Conservation (phyloP, 2,888 invertebrate species). For the Apocheima hispidaria region DNA sequence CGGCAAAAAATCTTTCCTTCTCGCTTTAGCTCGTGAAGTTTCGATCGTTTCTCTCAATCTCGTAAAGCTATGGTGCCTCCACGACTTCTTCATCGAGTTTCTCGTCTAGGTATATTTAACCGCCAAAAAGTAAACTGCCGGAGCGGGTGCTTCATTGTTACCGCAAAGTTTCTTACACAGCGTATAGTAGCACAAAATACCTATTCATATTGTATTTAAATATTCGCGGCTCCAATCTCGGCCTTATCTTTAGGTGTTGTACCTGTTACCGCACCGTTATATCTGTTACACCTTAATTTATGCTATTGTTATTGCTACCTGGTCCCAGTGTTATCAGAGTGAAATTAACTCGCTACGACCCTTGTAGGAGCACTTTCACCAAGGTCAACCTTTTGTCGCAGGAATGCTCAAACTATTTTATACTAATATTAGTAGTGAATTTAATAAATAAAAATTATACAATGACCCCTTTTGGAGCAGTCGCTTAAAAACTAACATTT, state of each 20-base stretch:
- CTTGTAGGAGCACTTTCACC: constrained; percentile 34
- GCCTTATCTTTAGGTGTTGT: constrained; percentile 41
- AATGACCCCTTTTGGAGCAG: too few species aligned
- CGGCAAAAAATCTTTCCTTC: too few species aligned
- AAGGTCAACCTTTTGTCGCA: constrained; percentile 39
- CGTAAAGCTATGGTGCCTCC: too few species aligned
- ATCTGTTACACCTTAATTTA: constrained; percentile 38
- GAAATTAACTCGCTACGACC: constrained; percentile 42
- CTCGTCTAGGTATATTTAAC: neutral
- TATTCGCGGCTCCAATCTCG: constrained; percentile 48
- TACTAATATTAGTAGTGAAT: too few species aligned
- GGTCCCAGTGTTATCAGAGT: constrained; percentile 42
- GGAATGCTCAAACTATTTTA: constrained; percentile 31
- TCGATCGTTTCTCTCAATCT: too few species aligned
- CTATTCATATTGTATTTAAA: constrained; percentile 67
- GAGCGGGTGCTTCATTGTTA: neutral
- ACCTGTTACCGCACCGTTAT: constrained; percentile 41
- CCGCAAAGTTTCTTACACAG: constrained; percentile 31
- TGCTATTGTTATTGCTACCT: constrained; percentile 47
- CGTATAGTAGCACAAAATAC: constrained; percentile 64
- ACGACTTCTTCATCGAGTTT: too few species aligned
- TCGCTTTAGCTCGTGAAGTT: too few species aligned
- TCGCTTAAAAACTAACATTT: too few species aligned
- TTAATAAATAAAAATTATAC: neutral
- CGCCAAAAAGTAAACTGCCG: neutral